Evolutionary conservation across 2,113 vertebrate species (phyloP).

Genomic region (Python bivittatus): DNA sequence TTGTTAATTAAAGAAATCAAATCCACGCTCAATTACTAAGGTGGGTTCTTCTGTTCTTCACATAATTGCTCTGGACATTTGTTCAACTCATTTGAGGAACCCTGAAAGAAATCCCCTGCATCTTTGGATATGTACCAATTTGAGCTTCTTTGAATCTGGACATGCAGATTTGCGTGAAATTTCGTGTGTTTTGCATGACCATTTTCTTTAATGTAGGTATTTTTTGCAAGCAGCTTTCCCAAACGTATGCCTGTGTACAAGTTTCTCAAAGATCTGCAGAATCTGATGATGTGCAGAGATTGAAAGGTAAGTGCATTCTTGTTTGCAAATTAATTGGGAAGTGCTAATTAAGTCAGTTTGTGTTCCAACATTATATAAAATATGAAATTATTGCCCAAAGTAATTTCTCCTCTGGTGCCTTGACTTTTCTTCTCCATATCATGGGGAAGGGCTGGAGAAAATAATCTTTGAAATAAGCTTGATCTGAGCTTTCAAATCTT

Average conservation of each 20-base stretch:
- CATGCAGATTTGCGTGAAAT: background rate
- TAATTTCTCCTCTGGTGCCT: background rate
- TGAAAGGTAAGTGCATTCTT: background rate
- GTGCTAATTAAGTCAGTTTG: background rate
- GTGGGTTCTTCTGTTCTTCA: background rate
- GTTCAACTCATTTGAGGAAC: background rate
- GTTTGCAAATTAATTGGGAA: background rate
- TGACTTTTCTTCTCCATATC: background rate
- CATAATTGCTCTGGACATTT: background rate
- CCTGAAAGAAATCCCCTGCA: background rate
- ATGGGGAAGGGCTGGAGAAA: background rate
- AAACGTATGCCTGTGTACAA: background rate
- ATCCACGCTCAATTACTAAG: background rate
- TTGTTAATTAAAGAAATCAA: background rate
- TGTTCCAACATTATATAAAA: background rate
- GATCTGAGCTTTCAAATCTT: background rate
- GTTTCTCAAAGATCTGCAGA: too few species aligned
- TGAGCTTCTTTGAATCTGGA: background rate
- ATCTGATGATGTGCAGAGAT: background rate
- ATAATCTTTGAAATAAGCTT: background rate
- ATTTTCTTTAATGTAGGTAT: background rate
- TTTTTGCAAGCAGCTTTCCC: background rate
- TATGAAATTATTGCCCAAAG: background rate
- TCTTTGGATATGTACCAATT: background rate
- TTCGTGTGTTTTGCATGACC: background rate